A percentile compares a stretch with the other conserved stretches of the same genome.
Conservation (phyloP, 2,113 vertebrate genomes). For the Syngnathoides biaculeatus region DNA sequence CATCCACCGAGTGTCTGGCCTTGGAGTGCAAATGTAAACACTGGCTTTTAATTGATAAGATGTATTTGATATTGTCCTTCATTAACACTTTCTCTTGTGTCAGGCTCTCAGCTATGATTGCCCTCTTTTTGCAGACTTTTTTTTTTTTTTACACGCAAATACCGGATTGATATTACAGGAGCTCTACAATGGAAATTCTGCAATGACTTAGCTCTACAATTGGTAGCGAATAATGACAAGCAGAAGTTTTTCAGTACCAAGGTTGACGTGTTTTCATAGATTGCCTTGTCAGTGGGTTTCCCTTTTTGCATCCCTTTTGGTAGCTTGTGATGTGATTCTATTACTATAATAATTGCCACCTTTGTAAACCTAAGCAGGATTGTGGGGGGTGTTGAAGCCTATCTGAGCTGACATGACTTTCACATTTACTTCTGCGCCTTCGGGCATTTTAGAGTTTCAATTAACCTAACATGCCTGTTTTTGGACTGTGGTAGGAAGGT, state of each 20-base stretch:
- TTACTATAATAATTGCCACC: background rate
- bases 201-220: background rate
- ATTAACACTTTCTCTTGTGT: background rate
- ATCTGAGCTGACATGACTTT: slow-evolving; percentile 3
- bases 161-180: background rate
- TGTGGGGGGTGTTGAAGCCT: background rate
- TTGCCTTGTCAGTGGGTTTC: background rate
- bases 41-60: slow-evolving; percentile 61
- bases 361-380: background rate
- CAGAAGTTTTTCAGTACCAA: background rate
- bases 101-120: background rate
- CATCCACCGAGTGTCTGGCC: slow-evolving; percentile 44
- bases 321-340: background rate
- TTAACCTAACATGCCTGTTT: slow-evolving; percentile 5
- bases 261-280: background rate
- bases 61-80: slow-evolving; percentile 68
- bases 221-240: background rate
- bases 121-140: background rate
- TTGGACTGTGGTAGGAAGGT: background rate
- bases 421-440: background rate
- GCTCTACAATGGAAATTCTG: background rate
- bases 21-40: slow-evolving; percentile 60
- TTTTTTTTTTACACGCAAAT: background rate
- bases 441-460: slow-evolving; percentile 5
- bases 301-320: background rate